Evolutionary conservation across 1,140 invertebrate genomes (phyloP), one percentile per base, ranked within the genome.

Genomic region (Propsilocerus akamusi): DNA sequence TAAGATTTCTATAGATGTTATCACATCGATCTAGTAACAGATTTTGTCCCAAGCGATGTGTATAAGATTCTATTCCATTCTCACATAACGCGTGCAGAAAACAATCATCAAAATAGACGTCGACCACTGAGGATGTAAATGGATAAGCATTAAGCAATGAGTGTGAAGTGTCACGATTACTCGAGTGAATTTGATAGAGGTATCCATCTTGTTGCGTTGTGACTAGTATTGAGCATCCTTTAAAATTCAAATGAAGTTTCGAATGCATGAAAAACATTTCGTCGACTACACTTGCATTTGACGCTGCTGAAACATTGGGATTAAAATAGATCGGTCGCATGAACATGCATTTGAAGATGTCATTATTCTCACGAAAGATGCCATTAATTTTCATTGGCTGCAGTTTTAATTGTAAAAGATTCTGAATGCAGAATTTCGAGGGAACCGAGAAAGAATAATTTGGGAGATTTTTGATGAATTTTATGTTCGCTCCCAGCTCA

Each of bases 21-120:
- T 25, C 25, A 25, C 25, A 7, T 25, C 24, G 58, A 55, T 61
- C 65, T 25, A 59, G 56, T 46, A 64, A 65, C 1, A 77, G 56
- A 34, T 74, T 69, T 58, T 80, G 74, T 0, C 75, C 72, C 26
- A 78, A 66, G 26, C 81, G 68, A 25, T 82, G 66, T 1, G 84
- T 86, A 54, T 86, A 86, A 0, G 81, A 80, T 60, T 88, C 83
- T 5, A 89, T 67, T 1, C 83, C 84, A 51, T 78, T 78, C 32
- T 80, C 76, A 2, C 83, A 87, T 0, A 87, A 60, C 0, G 81
- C 83, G 60, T 86, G 83, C 1, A 89, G 59, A 47, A 83, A 71
- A 49, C 75, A 76, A 51, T 76, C 67, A 56, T 84, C 80, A 11
- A 86, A 64, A 6, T 73, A 71, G 25, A 85, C 72, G 46, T 75